These are phyloP conservation scores for Manacus vitellinus DNA, from an alignment of 2,113 vertebrate genomes.

Conservation along the genomic window DNA sequence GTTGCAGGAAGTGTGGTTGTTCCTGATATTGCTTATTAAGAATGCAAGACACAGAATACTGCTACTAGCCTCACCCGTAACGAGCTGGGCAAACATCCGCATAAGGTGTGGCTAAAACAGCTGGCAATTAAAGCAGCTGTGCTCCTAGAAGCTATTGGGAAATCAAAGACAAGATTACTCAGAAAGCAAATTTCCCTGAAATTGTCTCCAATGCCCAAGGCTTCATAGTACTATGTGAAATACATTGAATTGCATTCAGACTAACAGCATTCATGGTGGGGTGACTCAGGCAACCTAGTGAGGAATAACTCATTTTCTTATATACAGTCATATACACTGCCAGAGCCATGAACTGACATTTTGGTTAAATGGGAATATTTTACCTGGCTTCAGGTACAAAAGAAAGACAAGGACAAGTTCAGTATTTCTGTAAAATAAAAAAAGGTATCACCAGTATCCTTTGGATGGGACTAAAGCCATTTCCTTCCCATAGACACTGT, in stretches of 20 bases:
- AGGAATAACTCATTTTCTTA: neutral
- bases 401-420: neutral
- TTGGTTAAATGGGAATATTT: neutral
- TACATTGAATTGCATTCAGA: neutral
- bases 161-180: neutral
- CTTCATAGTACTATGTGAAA: neutral
- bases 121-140: neutral
- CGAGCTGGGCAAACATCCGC: neutral
- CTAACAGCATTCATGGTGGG: neutral
- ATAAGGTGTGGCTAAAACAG: neutral
- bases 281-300: neutral
- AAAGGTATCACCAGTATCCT: neutral
- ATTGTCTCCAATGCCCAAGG: neutral
- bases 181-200: neutral
- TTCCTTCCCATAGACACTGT: neutral
- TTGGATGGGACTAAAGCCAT: rapidly evolving
- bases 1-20: neutral
- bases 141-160: neutral
- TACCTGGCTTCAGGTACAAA: neutral
- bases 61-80: neutral
- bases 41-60: neutral
- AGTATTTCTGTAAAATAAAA: neutral
- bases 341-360: neutral
- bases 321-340: neutral
- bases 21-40: neutral